Conservation (phyloP, 2,797 vertebrate species). For the Xiphophorus birchmanni region DNA sequence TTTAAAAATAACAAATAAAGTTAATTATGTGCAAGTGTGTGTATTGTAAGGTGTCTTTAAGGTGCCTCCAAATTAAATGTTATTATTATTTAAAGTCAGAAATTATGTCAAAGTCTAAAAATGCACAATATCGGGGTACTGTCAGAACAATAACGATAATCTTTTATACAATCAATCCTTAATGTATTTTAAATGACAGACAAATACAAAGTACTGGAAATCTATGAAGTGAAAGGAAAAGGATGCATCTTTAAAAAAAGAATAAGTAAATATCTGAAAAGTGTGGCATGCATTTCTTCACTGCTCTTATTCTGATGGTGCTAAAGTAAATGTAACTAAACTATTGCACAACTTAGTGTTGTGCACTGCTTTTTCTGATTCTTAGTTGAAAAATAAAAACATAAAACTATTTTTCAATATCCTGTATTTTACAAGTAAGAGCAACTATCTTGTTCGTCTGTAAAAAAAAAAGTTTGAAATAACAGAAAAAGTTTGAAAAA, state of each 20-base stretch:
- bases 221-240: not conserved
- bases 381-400: not conserved
- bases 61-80: no score
- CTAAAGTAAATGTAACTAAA: not conserved
- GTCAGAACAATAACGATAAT: not conserved
- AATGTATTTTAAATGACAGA: not conserved
- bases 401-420: not conserved
- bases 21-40: not conserved
- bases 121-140: not conserved
- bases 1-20: not conserved
- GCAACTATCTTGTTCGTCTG: not conserved
- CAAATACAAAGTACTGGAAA: no score
- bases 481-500: not conserved
- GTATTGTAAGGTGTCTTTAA: no score
- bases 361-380: not conserved
- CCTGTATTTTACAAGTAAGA: not conserved
- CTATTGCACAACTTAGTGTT: not conserved
- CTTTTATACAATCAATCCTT: not conserved
- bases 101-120: not conserved
- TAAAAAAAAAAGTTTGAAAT: not conserved
- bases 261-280: not conserved
- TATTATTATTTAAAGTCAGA: not conserved
- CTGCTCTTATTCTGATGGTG: no score
- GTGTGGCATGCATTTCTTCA: not conserved
- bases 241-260: not conserved